phyloP scores from a whole-genome alignment of 2,888 invertebrate genomes.

The Drosophila algonquin region DNA sequence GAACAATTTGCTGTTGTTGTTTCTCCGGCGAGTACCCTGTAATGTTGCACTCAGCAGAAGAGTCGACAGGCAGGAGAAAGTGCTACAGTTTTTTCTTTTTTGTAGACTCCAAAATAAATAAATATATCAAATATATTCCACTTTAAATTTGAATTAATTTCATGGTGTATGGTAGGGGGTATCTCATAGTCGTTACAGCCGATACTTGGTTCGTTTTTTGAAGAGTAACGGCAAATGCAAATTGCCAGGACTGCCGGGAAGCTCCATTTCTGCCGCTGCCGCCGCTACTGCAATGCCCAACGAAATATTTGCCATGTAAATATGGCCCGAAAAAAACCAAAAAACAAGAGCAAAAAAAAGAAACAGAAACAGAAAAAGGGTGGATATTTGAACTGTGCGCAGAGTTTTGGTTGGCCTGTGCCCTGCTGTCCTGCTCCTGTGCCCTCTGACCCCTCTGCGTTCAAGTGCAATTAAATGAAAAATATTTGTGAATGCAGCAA shows the following conservation, averaged over 20 bases:
- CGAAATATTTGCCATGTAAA: conserved; percentile 74
- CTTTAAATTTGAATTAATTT: too few relatives aligned
- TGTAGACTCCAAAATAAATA: too few relatives aligned
- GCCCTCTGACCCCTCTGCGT: conserved; percentile 35
- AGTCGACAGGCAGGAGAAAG: neutral
- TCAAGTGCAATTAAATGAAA: conserved; percentile 76
- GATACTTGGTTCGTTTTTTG: conserved; percentile 5
- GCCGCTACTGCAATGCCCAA: conserved; percentile 42
- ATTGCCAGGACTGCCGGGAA: conserved; percentile 38
- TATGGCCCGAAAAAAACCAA: conserved; percentile 39
- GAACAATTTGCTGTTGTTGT: conserved; percentile 21
- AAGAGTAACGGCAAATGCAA: conserved; percentile 54
- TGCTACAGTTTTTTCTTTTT: too few relatives aligned
- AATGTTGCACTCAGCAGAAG: neutral
- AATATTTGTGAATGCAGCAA: conserved; percentile 64
- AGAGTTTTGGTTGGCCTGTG: conserved; percentile 12
- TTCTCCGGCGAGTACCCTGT: neutral
- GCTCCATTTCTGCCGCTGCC: conserved; percentile 10
- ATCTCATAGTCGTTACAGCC: neutral
- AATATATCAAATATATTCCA: too few relatives aligned
- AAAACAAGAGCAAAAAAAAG: too few relatives aligned
- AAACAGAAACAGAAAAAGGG: conserved; percentile 16
- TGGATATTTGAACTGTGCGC: conserved; percentile 18
- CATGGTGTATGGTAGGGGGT: too few relatives aligned
- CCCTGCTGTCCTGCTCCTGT: neutral